Evolutionary conservation across 2,113 vertebrate species (phyloP).

Genomic region (Centropristis striata): DNA sequence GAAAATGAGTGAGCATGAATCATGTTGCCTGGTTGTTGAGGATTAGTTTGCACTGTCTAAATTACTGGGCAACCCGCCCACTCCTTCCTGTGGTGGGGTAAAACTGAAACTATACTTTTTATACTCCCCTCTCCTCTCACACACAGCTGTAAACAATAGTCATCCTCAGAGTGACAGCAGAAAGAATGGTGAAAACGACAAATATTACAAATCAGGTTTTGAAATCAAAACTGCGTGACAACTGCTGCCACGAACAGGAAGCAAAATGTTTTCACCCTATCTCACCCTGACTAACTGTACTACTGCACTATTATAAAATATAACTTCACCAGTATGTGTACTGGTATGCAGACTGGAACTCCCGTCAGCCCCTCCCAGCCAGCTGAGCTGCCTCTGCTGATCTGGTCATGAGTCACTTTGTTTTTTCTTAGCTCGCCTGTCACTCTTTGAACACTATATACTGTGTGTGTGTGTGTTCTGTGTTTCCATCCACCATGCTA

Average conservation of each 20-base stretch:
- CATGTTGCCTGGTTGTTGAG: neutral
- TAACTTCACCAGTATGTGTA: neutral
- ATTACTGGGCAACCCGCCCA: neutral
- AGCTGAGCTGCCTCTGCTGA: constrained; percentile 31
- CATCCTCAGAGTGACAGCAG: neutral
- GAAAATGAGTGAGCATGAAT: neutral
- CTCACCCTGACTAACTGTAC: neutral
- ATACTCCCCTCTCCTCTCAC: neutral
- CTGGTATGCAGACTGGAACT: neutral
- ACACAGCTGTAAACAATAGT: neutral
- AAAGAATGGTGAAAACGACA: neutral
- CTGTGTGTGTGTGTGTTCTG: neutral
- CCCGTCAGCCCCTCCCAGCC: neutral
- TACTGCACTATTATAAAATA: neutral
- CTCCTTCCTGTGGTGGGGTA: neutral
- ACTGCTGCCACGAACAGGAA: too few species aligned
- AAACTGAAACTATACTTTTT: neutral
- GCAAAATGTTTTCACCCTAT: neutral
- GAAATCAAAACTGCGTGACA: neutral
- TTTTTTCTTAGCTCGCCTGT: neutral
- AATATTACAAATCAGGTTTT: neutral
- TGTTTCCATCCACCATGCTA: neutral
- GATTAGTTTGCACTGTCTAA: neutral
- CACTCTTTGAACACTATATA: neutral
- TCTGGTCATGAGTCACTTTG: neutral